These are phyloP conservation scores for Amblyornis subalaris DNA, from an alignment of 2,113 vertebrate species.

Conservation along the genomic window DNA sequence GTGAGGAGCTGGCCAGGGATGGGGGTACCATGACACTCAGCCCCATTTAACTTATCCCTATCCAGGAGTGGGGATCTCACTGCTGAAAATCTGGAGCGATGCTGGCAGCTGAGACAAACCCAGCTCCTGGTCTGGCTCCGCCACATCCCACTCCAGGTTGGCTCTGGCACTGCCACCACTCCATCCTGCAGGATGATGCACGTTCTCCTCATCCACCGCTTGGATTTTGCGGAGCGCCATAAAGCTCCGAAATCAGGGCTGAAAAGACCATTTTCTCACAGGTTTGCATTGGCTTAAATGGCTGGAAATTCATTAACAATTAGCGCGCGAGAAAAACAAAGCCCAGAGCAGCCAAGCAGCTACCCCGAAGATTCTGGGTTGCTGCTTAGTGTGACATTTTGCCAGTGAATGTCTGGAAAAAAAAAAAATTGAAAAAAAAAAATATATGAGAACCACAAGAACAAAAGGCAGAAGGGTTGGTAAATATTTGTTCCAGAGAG, in stretches of 20 bases:
- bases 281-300: conserved; percentile 26
- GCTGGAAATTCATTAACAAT: conserved; percentile 46
- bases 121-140: neutral
- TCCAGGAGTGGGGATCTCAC: rapidly evolving
- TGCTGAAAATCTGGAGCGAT: neutral
- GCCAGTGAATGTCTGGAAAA: conserved; percentile 60
- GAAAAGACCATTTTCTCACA: conserved; percentile 18
- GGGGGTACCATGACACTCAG: rapidly evolving
- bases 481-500: conserved; percentile 70
- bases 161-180: neutral
- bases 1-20: neutral
- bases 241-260: neutral
- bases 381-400: conserved; percentile 59
- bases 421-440: neutral
- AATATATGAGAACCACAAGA: conserved; percentile 60
- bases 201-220: neutral
- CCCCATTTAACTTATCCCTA: neutral
- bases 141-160: neutral
- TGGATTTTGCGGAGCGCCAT: rapidly evolving
- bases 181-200: rapidly evolving
- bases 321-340: conserved; percentile 34
- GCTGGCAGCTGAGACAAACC: neutral
- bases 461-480: conserved; percentile 68
- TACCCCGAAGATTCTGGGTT: conserved; percentile 57
- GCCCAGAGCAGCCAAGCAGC: conserved; percentile 47